Base-by-base conservation (phyloP, 2,797 vertebrate genomes). In the Melanotaenia parkinsoni region DNA sequence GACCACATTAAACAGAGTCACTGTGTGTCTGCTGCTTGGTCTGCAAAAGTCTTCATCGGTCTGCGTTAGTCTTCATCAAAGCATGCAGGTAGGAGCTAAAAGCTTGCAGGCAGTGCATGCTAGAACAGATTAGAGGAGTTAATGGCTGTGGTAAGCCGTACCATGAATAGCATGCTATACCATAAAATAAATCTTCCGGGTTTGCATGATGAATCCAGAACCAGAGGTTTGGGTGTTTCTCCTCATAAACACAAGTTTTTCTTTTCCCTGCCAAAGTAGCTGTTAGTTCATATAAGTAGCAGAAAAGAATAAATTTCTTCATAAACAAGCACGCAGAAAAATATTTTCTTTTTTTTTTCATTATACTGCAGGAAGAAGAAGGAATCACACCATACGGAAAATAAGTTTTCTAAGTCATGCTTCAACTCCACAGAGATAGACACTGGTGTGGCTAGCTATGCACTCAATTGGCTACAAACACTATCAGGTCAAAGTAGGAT, bases 381-480 rank as follows among this genome's bases (percentile, higher is more conserved):
- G 81, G 64, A 84, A 79, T 83, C 75, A 82, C 86, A 84, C 85
- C 84, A 88, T 82, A 89, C 77, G 58, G 80, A 89, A 91, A 88
- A 79, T 76, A 90, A 67, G 70, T 79, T 82, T 78, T 76, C 61
- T 75, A 88, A 84, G 72, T 86, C 91, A 93, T 93, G 92, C 92
- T 84, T 91, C 80, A 84, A 82, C 71, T 86, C 72, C 79, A 89
- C 87, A 77, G 74, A 90, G 82, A 86, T 86, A 88, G 83, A 86
- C 56, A 87, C 58, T 37, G 57, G 78, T 81, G 84, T 84, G 85
- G 85, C 73, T 77, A 83, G 82, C 86, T 87, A 86, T 35, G 79
- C 89, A 86, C 82, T 79, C 86, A 85, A 86, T 60, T 77, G 78
- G 89, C 89, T 90, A 93, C 89, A 88, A 89, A 84, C 83, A 91